Conservation (phyloP, 2,888 invertebrate genomes). For the Ectemnius lituratus region DNA sequence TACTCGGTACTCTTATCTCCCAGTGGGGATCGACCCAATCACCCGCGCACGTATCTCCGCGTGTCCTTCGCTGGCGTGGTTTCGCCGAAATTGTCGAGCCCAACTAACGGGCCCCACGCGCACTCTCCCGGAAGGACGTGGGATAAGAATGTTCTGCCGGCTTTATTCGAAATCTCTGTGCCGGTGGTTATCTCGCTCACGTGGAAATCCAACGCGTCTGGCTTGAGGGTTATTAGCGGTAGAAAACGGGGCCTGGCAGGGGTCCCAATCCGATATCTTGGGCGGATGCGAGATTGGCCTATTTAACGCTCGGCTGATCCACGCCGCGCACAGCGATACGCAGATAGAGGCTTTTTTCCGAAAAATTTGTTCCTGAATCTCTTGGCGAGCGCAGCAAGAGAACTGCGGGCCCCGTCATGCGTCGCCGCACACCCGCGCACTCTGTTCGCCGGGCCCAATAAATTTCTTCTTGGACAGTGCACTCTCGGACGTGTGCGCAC, state of each 20-base stretch:
- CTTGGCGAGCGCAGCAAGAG: too few relatives aligned
- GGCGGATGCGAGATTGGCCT: conserved; percentile 5
- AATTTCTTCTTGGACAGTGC: too few relatives aligned
- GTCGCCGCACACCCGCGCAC: not conserved
- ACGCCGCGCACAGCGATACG: not conserved
- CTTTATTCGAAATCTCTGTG: too few relatives aligned
- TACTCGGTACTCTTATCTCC: not conserved
- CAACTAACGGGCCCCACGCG: not conserved
- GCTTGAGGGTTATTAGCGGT: not conserved
- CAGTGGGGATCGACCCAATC: not conserved
- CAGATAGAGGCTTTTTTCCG: not conserved
- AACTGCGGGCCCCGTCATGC: conserved; percentile 1
- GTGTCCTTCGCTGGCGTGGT: too few relatives aligned
- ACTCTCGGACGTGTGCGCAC: not conserved
- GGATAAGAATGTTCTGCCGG: too few relatives aligned
- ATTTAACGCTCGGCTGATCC: conserved; percentile 5
- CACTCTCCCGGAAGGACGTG: not conserved
- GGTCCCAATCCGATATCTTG: not conserved
- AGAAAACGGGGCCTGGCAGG: conserved; percentile 1
- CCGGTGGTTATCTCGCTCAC: not conserved
- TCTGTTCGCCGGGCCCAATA: too few relatives aligned
- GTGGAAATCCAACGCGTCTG: not conserved
- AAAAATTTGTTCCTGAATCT: too few relatives aligned
- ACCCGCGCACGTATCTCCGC: too few relatives aligned
- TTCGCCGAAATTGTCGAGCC: not conserved